Evolutionary conservation across 2,113 vertebrate species (phyloP), one percentile per base, ranked within the genome.

Genomic region (Mohoua ochrocephala): DNA sequence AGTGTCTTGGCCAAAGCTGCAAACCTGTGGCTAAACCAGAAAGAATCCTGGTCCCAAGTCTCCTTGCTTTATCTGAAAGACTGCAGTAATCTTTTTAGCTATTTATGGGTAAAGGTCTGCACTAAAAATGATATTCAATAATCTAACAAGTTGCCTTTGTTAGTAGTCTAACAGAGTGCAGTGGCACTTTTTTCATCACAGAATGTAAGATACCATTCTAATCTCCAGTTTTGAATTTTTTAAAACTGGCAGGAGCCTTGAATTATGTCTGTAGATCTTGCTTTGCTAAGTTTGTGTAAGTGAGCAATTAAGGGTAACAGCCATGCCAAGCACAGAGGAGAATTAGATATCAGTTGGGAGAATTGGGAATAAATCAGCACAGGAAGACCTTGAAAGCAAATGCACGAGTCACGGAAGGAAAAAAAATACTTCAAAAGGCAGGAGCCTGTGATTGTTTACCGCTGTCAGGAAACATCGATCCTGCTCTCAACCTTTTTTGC

Each of bases 371-470:
- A 87, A 83, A 92, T 83, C 73, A 91, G 33, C 50, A 78, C 63
- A 77, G n/a, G 59, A 91, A 91, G 69, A 90, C 57, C 84, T 91
- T 96, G 87, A 85, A 84, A 92, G 74, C 61, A 95, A 95, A 89
- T 67, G 74, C 47, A 45, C 9, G 7, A 91, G 65, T 89, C 35
- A 68, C 0, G 0, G 59, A 60, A 85, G 59, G 16, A 42, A 85
- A 89, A 85, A 84, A 83, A 64, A 3, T 28, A 70, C 74, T 91
- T 86, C 93, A 89, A 88, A 95, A 96, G 56, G 49, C 75, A 74
- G 22, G 15, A 94, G 67, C n/a, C 69, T 87, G 54, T 91, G 87
- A 89, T 84, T 96, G 33, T 84, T 94, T 81, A 89, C 71, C 89
- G 80, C 80, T 96, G 71, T 86, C 85, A 89, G 80, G 68, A 96